Percentiles rank a stretch among this genome's conserved stretches.
Conservation (phyloP, 2,113 vertebrate genomes). For the Sinocyclocheilus anshuiensis region DNA sequence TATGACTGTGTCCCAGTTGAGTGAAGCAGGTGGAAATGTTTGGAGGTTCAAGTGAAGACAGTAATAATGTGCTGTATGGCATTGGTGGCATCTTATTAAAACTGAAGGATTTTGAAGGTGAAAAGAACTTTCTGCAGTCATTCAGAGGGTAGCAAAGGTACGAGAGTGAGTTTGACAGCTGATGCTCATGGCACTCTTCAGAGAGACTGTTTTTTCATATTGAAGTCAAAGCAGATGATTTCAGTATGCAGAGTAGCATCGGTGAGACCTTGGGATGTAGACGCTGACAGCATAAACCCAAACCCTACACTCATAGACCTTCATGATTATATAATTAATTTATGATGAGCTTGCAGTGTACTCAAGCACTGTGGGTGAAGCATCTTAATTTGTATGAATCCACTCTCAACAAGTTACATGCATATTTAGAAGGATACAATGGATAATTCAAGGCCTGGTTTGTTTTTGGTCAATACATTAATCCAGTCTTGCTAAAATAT, state of each 20-base stretch:
- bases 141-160: conserved; percentile 33
- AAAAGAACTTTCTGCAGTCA: conserved; percentile 53
- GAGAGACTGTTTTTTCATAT: neutral
- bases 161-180: conserved; percentile 35
- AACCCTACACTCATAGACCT: conserved; percentile 21
- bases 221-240: conserved; percentile 21
- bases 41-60: neutral
- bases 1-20: neutral
- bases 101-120: conserved; percentile 59
- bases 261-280: neutral
- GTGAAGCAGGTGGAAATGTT: neutral
- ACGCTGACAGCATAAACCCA: conserved; percentile 23
- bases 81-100: conserved; percentile 54
- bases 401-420: no score
- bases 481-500: neutral
- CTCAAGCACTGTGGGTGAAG: neutral
- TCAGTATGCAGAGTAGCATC: conserved; percentile 7
- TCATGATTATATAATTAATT: conserved; percentile 43
- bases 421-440: neutral
- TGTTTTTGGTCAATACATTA: neutral
- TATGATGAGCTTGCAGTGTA: conserved; percentile 39
- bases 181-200: conserved; percentile 34
- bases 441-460: neutral
- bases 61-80: neutral
- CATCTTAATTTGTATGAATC: conserved; percentile 28